Conservation (phyloP, 2,113 vertebrate species). For the Peucedramus taeniatus region DNA sequence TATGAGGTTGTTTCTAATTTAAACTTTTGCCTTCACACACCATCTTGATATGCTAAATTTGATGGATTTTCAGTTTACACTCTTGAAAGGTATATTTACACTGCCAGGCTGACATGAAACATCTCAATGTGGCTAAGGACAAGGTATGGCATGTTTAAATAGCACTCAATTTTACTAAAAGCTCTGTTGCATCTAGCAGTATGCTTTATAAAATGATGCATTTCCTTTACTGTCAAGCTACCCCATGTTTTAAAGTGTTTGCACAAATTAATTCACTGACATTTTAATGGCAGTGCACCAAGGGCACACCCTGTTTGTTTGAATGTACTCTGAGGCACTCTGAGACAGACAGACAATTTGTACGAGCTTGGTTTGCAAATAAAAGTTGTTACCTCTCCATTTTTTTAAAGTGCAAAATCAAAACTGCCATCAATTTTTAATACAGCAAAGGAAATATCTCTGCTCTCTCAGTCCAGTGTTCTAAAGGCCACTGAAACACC, state of each 20-base stretch:
- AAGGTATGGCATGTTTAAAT: slow-evolving; percentile 22
- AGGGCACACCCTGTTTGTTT: neutral
- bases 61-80: slow-evolving; percentile 18
- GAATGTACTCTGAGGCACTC: neutral
- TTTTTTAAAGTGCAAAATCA: neutral
- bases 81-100: neutral
- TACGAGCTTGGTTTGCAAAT: neutral
- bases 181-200: neutral
- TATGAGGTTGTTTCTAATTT: neutral
- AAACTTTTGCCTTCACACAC: neutral
- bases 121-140: neutral
- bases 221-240: neutral
- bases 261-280: neutral
- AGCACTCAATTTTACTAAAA: slow-evolving; percentile 4
- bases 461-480: neutral
- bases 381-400: neutral
- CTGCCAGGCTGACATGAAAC: neutral
- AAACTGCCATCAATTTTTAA: neutral
- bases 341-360: neutral
- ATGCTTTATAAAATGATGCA: neutral
- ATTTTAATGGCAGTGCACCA: neutral
- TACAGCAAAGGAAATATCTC: neutral
- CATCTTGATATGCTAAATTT: neutral
- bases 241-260: neutral
- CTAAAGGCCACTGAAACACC: neutral